Conservation (phyloP, 2,113 vertebrate species). For the Gallinago paraguaiae region DNA sequence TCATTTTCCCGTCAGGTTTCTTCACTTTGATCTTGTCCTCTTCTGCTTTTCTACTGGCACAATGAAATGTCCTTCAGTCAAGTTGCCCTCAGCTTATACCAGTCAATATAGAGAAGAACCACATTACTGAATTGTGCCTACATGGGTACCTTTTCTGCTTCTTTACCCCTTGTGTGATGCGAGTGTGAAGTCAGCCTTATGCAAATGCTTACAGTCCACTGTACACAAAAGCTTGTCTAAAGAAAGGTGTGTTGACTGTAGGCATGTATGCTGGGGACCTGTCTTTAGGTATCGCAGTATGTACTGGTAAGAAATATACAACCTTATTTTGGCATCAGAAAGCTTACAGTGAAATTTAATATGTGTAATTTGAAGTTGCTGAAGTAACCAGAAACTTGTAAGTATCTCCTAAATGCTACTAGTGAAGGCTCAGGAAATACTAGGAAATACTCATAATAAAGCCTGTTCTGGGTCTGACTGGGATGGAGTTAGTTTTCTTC, state of each 20-base stretch:
- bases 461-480: background rate
- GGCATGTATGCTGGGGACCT: background rate
- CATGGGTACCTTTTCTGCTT: background rate
- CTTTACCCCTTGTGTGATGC: background rate
- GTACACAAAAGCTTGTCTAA: background rate
- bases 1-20: background rate
- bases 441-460: too few relatives aligned
- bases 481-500: background rate
- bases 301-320: background rate
- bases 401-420: background rate
- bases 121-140: background rate
- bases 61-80: background rate
- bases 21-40: background rate
- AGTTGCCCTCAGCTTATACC: background rate
- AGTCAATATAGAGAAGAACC: background rate
- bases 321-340: background rate
- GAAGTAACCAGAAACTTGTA: background rate
- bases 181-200: background rate
- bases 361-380: background rate
- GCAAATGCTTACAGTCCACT: background rate
- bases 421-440: too few relatives aligned
- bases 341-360: background rate
- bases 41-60: background rate
- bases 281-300: background rate
- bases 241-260: background rate